Evolutionary conservation across 2,888 invertebrate species (phyloP), one percentile per base, ranked within the genome.

Genomic region (Diaphora mendica): DNA sequence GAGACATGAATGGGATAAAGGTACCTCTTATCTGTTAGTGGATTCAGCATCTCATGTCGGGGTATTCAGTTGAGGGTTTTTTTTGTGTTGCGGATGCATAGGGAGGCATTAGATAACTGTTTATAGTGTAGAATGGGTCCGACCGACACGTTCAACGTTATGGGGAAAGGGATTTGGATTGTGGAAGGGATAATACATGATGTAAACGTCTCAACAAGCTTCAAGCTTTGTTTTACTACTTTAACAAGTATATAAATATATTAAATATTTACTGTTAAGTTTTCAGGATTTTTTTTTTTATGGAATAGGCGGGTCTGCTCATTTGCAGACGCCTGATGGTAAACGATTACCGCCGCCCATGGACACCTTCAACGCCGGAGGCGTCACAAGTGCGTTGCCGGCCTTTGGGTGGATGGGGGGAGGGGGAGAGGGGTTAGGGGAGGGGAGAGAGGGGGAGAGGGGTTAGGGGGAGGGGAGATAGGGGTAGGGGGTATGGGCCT

Each of bases 1-100:
- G 73, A 90, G 89, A 89, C 92, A 89, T 92, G 91, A 93, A 94
- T 91, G 88, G 93, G 92, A 94, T 94, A 89, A 92, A 93, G 91
- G 93, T 91, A 90, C 88, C 87, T 89, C 91, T 94, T 94, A 94
- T 94, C 93, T 93, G 89, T 88, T 88, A 84, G 87, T 86, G 88
- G 89, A 90, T 91, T 91, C 90, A 88, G 89, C 91, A 89, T 88
- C 88, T 87, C 86, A 85, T 87, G 87, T 86, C 78, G 73, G 85
- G 84, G 86, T 82, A 88, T 90, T 89, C 86, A 88, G 88, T 88
- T 83, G 88, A 87, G 86, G 80, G 85, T 83, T 87, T 87, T 87
- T 87, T 86, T 85, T 82, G 79, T 70, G 77, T 77, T 62, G 74
- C 72, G 73, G 79, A 80, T 84, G 82, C 81, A 82, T 75, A 68